Evolutionary conservation across 2,113 vertebrate species (phyloP).

Genomic region (Microcebus griseorufus): DNA sequence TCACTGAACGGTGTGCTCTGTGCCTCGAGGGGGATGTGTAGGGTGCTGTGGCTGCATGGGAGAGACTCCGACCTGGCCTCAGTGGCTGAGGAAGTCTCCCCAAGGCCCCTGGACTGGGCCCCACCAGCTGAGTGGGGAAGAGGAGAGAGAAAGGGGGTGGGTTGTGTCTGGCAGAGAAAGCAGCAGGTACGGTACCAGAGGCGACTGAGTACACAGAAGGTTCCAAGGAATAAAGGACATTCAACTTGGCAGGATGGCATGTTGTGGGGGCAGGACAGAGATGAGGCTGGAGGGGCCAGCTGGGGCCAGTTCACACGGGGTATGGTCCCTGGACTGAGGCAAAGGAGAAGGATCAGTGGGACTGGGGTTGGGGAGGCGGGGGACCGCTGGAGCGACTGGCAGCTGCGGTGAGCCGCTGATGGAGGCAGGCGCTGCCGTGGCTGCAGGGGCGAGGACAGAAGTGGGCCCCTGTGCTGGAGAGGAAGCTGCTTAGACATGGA

Average conservation of each 20-base stretch:
- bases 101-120: neutral
- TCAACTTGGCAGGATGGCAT: neutral
- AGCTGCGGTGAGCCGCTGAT: neutral
- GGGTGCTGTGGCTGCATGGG: neutral
- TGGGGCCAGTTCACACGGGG: no score
- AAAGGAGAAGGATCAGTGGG: neutral
- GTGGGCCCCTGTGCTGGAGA: neutral
- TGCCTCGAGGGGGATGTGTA: neutral
- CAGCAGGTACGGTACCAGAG: neutral
- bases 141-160: neutral
- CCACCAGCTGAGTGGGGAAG: neutral
- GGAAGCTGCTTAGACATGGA: neutral
- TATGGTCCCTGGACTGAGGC: neutral
- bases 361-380: no score
- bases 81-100: neutral
- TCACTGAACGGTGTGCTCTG: neutral
- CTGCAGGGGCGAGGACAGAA: no score
- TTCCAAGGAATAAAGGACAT: neutral
- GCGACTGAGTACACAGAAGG: neutral
- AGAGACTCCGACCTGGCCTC: neutral
- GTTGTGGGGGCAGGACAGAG: no score
- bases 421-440: neutral
- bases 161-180: neutral
- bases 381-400: no score
- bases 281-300: neutral